These are phyloP conservation scores for Acleris holmiana DNA, from an alignment of 2,888 invertebrate species.

Conservation along the genomic window DNA sequence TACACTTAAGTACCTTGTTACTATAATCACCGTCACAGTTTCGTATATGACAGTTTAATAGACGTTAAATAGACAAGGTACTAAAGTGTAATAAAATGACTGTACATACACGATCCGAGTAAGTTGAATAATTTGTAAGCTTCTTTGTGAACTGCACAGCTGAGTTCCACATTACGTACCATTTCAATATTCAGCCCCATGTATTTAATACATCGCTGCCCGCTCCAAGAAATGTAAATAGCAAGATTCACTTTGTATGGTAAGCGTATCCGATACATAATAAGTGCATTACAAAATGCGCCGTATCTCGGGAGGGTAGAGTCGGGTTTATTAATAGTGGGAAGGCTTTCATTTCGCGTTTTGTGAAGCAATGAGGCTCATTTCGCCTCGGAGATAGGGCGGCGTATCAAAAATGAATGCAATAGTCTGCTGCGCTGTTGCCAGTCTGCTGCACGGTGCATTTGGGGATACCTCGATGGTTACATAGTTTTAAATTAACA, in stretches of 20 bases:
- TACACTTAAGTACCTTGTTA: too few species aligned
- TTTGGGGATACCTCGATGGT: background rate
- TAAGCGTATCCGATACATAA: conserved; percentile 19
- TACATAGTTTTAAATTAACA: background rate
- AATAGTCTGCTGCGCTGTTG: conserved; percentile 9
- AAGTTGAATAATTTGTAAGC: too few species aligned
- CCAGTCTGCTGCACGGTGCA: background rate
- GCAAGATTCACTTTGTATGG: conserved; percentile 18
- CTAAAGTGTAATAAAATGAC: too few species aligned
- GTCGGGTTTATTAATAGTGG: conserved; percentile 13
- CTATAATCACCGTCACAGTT: too few species aligned
- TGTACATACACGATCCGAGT: too few species aligned
- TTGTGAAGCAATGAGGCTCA: conserved; percentile 32
- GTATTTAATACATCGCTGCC: conserved; percentile 22
- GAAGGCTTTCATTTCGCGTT: conserved; percentile 24
- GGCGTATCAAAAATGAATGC: conserved; percentile 30
- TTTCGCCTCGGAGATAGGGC: conserved; percentile 18
- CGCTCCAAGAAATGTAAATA: conserved; percentile 24
- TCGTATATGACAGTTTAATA: too few species aligned
- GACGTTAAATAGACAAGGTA: too few species aligned
- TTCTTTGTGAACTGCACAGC: background rate
- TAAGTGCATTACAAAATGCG: conserved; percentile 1
- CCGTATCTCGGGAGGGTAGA: background rate
- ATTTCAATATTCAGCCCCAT: conserved; percentile 31
- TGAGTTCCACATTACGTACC: conserved; percentile 7